Conservation (phyloP, 2,797 vertebrate genomes). For the Trematocara caparti region DNA sequence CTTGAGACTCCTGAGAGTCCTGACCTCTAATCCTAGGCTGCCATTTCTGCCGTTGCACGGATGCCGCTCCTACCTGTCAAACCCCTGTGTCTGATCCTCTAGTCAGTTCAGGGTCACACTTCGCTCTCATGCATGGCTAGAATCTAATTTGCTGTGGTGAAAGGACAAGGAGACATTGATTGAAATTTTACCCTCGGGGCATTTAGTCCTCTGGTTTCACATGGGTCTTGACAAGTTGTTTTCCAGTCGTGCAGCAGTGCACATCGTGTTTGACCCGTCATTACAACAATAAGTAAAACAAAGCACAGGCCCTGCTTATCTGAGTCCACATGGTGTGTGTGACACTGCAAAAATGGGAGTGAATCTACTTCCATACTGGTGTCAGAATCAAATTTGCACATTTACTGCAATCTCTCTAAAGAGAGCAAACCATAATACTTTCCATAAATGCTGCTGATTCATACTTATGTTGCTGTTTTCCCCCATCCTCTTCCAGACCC, state of each 20-base stretch:
- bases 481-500: not conserved
- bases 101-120: constrained; percentile 79
- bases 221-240: constrained; percentile 77
- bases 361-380: not conserved
- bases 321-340: not conserved
- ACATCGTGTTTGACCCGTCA: constrained; percentile 62
- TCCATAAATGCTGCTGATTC: not conserved
- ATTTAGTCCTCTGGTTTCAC: constrained; percentile 72
- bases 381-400: fast-evolving
- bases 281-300: constrained; percentile 58
- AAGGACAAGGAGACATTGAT: constrained; percentile 85
- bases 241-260: constrained; percentile 61
- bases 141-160: constrained; percentile 81
- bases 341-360: not conserved
- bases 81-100: constrained; percentile 61
- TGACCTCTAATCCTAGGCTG: constrained; percentile 1
- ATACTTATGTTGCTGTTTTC: not conserved
- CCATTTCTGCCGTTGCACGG: constrained; percentile 1
- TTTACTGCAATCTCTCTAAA: not conserved
- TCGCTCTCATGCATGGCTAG: constrained; percentile 67
- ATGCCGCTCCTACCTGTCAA: constrained; percentile 65
- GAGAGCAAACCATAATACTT: not conserved
- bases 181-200: constrained; percentile 77
- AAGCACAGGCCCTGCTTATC: constrained; percentile 3
- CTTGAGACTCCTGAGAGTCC: not conserved